Evolutionary conservation across 2,888 invertebrate species (phyloP).

Genomic region (Folsomia manolachei): DNA sequence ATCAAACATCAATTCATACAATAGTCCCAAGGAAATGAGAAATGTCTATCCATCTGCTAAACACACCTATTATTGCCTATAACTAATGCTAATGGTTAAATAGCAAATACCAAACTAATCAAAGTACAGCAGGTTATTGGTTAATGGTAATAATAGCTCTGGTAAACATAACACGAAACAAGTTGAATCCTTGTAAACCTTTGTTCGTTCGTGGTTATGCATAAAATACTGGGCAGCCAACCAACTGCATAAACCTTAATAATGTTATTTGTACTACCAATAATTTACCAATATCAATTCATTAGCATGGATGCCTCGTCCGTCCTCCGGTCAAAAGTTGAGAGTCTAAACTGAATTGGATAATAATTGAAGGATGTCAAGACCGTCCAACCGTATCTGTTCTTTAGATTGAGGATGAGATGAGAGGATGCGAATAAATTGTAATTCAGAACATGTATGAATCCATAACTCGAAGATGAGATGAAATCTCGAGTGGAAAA

Average conservation of each 20-base stretch:
- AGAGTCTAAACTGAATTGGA: constrained; percentile 16
- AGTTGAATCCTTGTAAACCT: no score
- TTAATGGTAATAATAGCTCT: constrained; percentile 7
- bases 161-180: background rate
- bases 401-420: constrained; percentile 34
- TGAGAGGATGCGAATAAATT: constrained; percentile 30
- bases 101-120: background rate
- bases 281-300: constrained; percentile 5
- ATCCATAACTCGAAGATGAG: constrained; percentile 11
- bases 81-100: constrained; percentile 10
- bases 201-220: no score
- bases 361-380: constrained; percentile 25
- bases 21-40: no score
- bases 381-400: no score
- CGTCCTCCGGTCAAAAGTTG: background rate
- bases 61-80: background rate
- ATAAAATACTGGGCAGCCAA: no score
- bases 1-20: background rate
- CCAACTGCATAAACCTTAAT: background rate
- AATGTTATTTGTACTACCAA: constrained; percentile 16
- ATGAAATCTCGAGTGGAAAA: background rate
- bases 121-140: background rate
- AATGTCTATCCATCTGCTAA: background rate
- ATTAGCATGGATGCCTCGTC: constrained; percentile 20
- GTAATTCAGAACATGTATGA: constrained; percentile 41